phyloP scores from a whole-genome alignment of 2,797 vertebrate genomes.

The Phyllotis vaccarum region DNA sequence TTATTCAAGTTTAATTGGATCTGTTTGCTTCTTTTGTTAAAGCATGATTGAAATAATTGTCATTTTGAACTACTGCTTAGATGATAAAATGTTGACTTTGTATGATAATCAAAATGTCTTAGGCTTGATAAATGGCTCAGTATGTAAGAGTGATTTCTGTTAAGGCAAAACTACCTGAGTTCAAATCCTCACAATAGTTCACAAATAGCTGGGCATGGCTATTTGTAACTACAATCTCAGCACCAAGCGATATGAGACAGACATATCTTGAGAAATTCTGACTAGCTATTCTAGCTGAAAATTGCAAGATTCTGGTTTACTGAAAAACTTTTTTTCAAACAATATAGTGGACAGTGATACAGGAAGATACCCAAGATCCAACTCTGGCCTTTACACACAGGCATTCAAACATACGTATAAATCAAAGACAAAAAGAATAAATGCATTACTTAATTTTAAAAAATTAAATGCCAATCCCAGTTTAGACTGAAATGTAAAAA shows the following conservation, averaged over 20 bases:
- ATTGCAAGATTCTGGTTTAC: not conserved
- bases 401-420: not conserved
- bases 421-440: not conserved
- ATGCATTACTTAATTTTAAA: not conserved
- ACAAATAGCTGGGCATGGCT: not conserved
- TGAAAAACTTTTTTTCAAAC: not conserved
- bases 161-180: not conserved
- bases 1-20: conserved; percentile 6
- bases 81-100: conserved; percentile 65
- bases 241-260: not conserved
- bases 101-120: not conserved
- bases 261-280: not conserved
- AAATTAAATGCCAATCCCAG: not conserved
- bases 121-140: not conserved
- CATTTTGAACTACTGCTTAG: conserved; percentile 15
- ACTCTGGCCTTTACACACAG: not conserved
- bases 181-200: not conserved
- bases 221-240: not conserved
- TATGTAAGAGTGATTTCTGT: not conserved
- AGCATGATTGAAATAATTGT: not conserved
- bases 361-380: not conserved
- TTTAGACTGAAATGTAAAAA: conserved; percentile 41
- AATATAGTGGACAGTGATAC: not conserved
- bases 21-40: conserved; percentile 58
- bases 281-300: not conserved